These are phyloP conservation scores for Hydractinia symbiolongicarpus DNA, from an alignment of 30 jellyfish, hydroid and myxozoan species.

Conservation along the genomic window DNA sequence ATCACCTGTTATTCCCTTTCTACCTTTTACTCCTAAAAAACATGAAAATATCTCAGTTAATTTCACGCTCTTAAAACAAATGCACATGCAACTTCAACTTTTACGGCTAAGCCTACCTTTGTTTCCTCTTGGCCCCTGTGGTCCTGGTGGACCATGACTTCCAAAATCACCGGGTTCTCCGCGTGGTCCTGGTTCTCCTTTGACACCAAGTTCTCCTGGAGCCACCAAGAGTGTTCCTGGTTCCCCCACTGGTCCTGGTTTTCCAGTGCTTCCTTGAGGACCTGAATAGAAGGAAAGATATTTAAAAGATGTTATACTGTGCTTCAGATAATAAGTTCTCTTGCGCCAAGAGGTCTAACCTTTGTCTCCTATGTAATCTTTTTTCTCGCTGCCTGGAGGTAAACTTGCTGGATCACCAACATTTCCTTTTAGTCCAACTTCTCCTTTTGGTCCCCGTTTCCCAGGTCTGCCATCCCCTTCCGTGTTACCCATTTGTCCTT, in stretches of 20 bases:
- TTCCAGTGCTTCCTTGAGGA: constrained; percentile 16
- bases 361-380: constrained; percentile 25
- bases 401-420: constrained; percentile 35
- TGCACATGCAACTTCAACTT: background rate
- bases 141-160: background rate
- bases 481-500: constrained; percentile 28
- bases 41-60: too few relatives aligned
- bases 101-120: background rate
- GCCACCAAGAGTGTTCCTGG: constrained; percentile 9
- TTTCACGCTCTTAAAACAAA: too few relatives aligned
- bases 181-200: background rate
- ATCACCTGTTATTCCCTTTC: background rate
- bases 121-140: constrained; percentile 10
- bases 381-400: constrained; percentile 28
- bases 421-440: constrained; percentile 15
- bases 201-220: constrained; percentile 1
- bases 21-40: too few relatives aligned
- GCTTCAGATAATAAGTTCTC: background rate
- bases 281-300: background rate
- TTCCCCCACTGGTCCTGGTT: background rate
- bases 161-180: constrained; percentile 15
- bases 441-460: constrained; percentile 44
- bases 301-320: background rate
- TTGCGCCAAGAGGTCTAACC: constrained; percentile 5
- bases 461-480: constrained; percentile 83